A percentile compares a stretch with the other conserved stretches of the same genome.
phyloP scores from a whole-genome alignment of 2,888 invertebrate species.

The Cyaniris semiargus region DNA sequence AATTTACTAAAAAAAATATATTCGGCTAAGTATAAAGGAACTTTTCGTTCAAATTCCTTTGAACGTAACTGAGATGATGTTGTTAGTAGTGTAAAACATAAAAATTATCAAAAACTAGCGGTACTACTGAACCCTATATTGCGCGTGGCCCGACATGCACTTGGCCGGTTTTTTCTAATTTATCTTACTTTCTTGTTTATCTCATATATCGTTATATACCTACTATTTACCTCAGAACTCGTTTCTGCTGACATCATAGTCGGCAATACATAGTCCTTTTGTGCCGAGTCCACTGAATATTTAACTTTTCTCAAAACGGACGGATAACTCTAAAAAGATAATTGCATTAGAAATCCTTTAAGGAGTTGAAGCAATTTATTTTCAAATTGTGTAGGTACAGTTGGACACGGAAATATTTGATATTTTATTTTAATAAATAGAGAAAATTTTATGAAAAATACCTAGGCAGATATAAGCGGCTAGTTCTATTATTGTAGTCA shows the following conservation, averaged over 20 bases:
- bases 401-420: background rate
- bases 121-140: no score
- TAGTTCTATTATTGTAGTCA: background rate
- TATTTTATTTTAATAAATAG: background rate
- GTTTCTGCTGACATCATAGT: conserved; percentile 56
- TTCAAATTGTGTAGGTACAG: conserved; percentile 21
- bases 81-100: no score
- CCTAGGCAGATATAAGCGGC: no score
- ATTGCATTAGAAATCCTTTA: conserved; percentile 3
- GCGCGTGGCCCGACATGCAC: no score
- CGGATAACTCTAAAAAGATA: conserved; percentile 68
- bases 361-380: conserved; percentile 22
- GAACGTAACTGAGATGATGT: no score
- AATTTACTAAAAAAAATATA: no score
- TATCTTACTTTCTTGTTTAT: background rate
- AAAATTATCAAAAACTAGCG: no score
- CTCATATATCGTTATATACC: background rate
- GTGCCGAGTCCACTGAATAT: conserved; percentile 59
- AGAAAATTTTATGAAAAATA: background rate
- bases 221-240: conserved; percentile 53
- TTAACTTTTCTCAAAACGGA: conserved; percentile 68
- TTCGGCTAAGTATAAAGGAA: no score
- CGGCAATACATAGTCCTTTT: conserved; percentile 73
- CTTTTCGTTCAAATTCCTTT: no score
- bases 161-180: background rate